Evolutionary conservation across 2,797 vertebrate genomes (phyloP), one percentile per base, ranked within the genome.

Genomic region (Sebastolobus altivelis): DNA sequence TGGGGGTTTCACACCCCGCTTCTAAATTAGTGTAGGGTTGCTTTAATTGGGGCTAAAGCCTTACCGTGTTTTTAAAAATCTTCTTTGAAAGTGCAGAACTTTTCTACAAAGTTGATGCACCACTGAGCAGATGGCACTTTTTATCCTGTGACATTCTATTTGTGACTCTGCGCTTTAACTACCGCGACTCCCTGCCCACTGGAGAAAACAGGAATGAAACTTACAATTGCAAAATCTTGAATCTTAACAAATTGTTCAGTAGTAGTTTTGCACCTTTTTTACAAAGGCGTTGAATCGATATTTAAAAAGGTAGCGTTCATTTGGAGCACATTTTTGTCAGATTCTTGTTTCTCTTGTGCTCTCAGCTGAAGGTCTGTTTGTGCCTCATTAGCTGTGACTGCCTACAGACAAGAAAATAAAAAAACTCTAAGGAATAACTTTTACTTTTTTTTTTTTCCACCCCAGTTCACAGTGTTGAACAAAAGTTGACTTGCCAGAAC

Each of bases 11-110:
- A 82, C 56, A 71, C 49, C 31, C 25, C 65, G 54, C 79, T 33
- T 84, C 72, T 74, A 77, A 87, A 88, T 86, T 80, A 80, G 60
- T 66, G 38, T 65, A 63, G 75, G 43, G 29, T 76, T 77, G 59
- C 74, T 84, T 77, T 90, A 92, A 90, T 92, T 92, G 82, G 87
- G 83, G 73, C 79, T 82, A 86, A 88, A 91, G 72, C 86, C 77
- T 74, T 54, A 61, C 79, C 52, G 70, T 62, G 55, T 80, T 84
- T 84, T 62, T 29, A 49, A 46, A 49, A 71, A 65, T 79, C 59
- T 9, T 49, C 55, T 72, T 82, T 83, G 27, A 85, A 81, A 90
- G 73, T 67, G 58, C 58, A 38, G 16, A 87, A 87, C 79, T 85
- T 88, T 65, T 84, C 66, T 77, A 37, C 73, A 82, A 80, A 88